Base-by-base conservation (phyloP, 2,888 invertebrate species). In the Eubasilissa splendida region DNA sequence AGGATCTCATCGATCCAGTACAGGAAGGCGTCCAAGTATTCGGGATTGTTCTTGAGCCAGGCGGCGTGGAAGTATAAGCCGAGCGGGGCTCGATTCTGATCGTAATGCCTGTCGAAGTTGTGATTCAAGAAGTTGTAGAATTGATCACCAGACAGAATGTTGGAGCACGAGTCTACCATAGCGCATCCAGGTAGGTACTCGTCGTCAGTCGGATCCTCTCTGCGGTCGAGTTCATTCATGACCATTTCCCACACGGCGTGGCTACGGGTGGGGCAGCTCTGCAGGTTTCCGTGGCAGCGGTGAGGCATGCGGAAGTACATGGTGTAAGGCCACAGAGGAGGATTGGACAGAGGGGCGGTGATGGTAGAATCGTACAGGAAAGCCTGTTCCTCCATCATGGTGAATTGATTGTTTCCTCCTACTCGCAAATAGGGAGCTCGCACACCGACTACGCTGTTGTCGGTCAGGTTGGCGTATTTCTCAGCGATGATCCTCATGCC, bases 231-330 rank as follows among this genome's bases (percentile, higher is more conserved):
- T 88, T 97, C 97, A 88, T 97, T 97, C 94, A 97, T 95, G 58
- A 97, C 97, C 96, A 97, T 97, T 88, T 97, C 97, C 97, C 97
- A 97, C 58, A 97, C 97, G 71, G 97, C 97, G 88, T 97, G 97
- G 84, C 96, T 96, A 87, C 97, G 94, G 2, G 96, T 97, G 11
- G 97, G 97, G 87, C 97, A 97, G 87, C 94, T 96, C 88, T 97
- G 97, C 80, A 96, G 90, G 88, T 97, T 97, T 83, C 97, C 97
- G 87, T 97, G 97, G 86, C 98, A 98, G 82, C 96, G 93, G 88
- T 97, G 97, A 0, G 97, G 97, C 96, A 98, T 97, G 86, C 96
- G 94, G 93, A 97, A 98, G 92, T 98, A 98, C 95, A 99, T 96
- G 80, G 98, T 99, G 92, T 99, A 99, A 3, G 99, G 99, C 99